Evolutionary conservation across 2,888 invertebrate genomes (phyloP).

Genomic region (Ecliptopera silaceata): DNA sequence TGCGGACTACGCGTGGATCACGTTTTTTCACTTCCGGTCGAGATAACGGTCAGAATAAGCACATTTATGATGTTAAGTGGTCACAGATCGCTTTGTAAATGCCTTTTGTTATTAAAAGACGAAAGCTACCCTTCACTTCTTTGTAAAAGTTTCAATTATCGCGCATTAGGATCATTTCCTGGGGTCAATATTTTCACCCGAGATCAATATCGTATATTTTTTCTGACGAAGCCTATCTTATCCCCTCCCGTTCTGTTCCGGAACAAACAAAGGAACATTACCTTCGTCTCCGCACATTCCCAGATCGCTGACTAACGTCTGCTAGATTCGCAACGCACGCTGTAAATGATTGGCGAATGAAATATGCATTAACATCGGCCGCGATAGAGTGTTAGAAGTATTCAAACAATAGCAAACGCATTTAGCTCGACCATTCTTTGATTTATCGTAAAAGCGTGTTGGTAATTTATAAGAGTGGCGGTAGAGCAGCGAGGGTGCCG

Average conservation of each 20-base stretch:
- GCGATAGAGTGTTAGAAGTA: constrained; percentile 63
- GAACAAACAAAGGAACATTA: constrained; percentile 62
- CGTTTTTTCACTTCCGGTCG: constrained; percentile 72
- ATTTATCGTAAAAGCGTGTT: constrained; percentile 80
- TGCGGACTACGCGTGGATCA: constrained; percentile 67
- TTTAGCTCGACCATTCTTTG: constrained; percentile 76
- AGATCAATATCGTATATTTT: constrained; percentile 63
- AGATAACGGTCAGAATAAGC: constrained; percentile 75
- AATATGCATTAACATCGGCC: constrained; percentile 57
- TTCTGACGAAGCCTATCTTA: constrained; percentile 61
- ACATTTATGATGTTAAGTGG: constrained; percentile 73
- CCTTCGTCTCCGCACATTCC: constrained; percentile 54
- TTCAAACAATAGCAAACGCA: constrained; percentile 81
- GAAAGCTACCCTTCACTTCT: constrained; percentile 44
- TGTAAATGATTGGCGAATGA: constrained; percentile 50
- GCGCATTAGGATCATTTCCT: constrained; percentile 69
- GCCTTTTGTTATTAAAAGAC: constrained; percentile 46
- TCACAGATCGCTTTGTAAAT: constrained; percentile 64
- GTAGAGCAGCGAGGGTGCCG: constrained; percentile 62
- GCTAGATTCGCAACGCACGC: constrained; percentile 46
- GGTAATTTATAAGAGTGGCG: constrained; percentile 81
- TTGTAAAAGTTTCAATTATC: constrained; percentile 67
- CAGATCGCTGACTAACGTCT: constrained; percentile 65
- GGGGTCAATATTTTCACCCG: constrained; percentile 57
- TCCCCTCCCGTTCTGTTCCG: constrained; percentile 70